Evolutionary conservation across 92 coral and sea anemone genomes (phyloP), one percentile per base, ranked within the genome.

Genomic region (Pocillopora meandrina): DNA sequence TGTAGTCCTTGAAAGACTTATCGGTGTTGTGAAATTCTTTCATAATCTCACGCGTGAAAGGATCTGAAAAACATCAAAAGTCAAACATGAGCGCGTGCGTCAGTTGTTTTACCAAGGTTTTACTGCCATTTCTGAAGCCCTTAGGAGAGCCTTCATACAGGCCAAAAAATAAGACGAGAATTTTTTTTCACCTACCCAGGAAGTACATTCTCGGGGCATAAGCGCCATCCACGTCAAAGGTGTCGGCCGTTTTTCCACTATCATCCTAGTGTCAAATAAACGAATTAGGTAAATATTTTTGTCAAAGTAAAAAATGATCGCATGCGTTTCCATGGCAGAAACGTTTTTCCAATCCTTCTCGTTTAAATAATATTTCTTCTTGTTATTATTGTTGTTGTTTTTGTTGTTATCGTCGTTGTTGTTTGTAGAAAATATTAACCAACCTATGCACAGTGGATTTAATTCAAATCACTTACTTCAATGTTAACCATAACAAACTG

Each of bases 401-500:
- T 42, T 42, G 52, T 42, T 42, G 52, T 42, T 42, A 7, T 42
- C 8, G 52, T 42, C 8, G 52, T 3, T 42, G 52, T 42, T 42
- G 4, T 42, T 7, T 42, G 4, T 42, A 17, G 31, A 17, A 23
- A 12, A 19, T 1, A 70, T 36, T 12, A 31, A 6, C 23, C 18
- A 4, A 19, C 0, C 56, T 5, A 16, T 33, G 21, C 11, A 33
- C 1, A 6, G 17, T 2, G 13, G 13, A 31, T 14, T 74, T 56
- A 12, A 23, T 19, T 74, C 42, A 49, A 42, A 55, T 55, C 20
- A 12, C 90, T 77, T 80, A 97, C 99, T 93, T 89, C 92, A 35
- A 96, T 65, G 73, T 96, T 96, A 60, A 96, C 91, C 99, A 96
- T 96, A 35, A 90, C 92, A 82, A 96, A 96, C 56, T 86, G 79